A percentile compares a stretch with the other conserved stretches of the same genome.
Conservation (phyloP, 1,140 invertebrate genomes). For the Rhopalosiphum padi region DNA sequence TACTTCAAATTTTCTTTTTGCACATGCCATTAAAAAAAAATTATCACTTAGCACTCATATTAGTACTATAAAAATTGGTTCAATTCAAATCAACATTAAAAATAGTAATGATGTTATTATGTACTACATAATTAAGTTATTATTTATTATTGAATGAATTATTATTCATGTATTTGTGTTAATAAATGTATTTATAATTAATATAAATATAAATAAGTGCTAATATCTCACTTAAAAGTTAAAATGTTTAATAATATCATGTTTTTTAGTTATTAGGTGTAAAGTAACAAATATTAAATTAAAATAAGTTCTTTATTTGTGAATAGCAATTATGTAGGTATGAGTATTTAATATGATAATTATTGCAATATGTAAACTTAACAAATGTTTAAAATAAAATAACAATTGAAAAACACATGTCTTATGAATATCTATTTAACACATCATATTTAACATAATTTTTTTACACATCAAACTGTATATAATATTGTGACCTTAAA, state of each 20-base stretch:
- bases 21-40: neutral
- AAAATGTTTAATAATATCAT: neutral
- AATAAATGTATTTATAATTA: neutral
- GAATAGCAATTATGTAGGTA: neutral
- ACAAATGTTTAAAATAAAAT: conserved; percentile 26
- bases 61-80: neutral
- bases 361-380: conserved; percentile 23
- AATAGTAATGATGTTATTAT: neutral
- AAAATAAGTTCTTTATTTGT: neutral
- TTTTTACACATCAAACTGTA: neutral
- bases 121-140: neutral
- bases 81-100: neutral
- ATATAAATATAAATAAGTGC: neutral
- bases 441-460: neutral
- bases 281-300: neutral
- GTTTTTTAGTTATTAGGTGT: neutral
- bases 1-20: neutral
- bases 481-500: neutral
- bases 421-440: neutral
- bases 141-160: neutral
- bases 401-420: neutral
- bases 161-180: neutral
- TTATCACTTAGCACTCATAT: neutral
- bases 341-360: neutral
- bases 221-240: neutral